Conservation (phyloP, 2,888 invertebrate genomes). For the Pseudococcus viburni region DNA sequence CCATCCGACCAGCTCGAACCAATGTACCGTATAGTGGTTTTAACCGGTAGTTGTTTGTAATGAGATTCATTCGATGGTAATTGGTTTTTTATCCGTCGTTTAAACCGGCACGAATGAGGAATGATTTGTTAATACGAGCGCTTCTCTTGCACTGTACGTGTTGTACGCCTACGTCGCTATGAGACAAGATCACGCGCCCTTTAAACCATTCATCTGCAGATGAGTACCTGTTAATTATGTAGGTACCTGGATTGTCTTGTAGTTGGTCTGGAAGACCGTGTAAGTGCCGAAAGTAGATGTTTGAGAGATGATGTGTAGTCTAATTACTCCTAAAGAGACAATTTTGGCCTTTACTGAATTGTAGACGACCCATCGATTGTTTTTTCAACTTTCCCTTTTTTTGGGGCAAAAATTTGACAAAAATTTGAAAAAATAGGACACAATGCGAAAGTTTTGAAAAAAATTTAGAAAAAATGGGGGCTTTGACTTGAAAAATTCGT, state of each 20-base stretch:
- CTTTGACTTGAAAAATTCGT: too few relatives aligned
- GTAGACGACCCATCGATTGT: too few relatives aligned
- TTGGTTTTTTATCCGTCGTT: conserved; percentile 55
- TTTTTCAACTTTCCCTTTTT: too few relatives aligned
- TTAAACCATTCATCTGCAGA: neutral
- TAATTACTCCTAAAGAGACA: too few relatives aligned
- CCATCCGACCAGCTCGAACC: conserved; percentile 36
- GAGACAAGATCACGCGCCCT: neutral
- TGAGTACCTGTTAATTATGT: conserved; percentile 13
- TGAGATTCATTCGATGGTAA: conserved; percentile 55
- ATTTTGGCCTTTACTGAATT: too few relatives aligned
- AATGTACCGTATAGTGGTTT: conserved; percentile 55
- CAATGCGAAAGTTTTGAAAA: too few relatives aligned
- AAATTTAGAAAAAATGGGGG: too few relatives aligned
- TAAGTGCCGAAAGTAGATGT: too few relatives aligned
- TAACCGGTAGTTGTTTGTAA: conserved; percentile 52
- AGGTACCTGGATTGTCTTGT: neutral
- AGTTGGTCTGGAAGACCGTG: too few relatives aligned
- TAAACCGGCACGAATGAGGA: conserved; percentile 35
- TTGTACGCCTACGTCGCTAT: conserved; percentile 3
- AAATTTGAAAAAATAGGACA: too few relatives aligned
- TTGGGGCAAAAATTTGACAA: too few relatives aligned
- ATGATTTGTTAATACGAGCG: conserved; percentile 2
- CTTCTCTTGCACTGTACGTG: neutral
- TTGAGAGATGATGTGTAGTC: too few relatives aligned